Conservation (phyloP, 30 jellyfish, hydroid and myxozoan genomes). For the Aurelia aurita complex sp. Pacific region DNA sequence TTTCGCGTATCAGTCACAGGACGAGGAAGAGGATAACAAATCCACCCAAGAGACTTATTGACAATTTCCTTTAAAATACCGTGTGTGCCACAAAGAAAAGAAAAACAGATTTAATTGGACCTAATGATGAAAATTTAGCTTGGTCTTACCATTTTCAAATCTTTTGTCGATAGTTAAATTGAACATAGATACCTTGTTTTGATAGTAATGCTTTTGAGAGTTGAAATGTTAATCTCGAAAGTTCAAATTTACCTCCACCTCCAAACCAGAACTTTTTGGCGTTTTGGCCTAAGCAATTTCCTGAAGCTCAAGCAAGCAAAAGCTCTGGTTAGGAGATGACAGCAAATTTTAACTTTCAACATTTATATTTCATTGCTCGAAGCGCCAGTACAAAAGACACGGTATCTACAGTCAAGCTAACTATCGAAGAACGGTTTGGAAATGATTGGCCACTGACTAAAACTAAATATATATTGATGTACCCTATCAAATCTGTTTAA, state of each 20-base stretch:
- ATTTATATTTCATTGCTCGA: neutral
- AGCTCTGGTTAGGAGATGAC: conserved; percentile 3
- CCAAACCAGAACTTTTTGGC: neutral
- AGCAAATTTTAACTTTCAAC: neutral
- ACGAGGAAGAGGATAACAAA: conserved; percentile 1
- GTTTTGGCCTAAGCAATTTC: no score
- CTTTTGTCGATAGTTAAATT: no score
- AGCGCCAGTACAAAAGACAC: neutral
- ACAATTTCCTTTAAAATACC: neutral
- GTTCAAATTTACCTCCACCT: no score
- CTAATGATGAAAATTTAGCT: no score
- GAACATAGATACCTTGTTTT: no score
- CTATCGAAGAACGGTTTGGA: neutral
- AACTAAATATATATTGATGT: neutral
- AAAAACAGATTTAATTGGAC: no score
- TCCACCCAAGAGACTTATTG: conserved; percentile 2
- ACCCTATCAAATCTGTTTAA: neutral
- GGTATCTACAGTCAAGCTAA: neutral
- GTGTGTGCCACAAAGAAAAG: neutral
- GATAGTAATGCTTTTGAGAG: no score
- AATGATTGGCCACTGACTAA: neutral
- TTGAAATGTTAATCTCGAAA: no score
- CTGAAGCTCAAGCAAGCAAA: no score
- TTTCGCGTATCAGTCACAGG: neutral
- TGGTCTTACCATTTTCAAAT: no score